Conservation (phyloP, 2,113 vertebrate genomes). For the Stigmatopora nigra region DNA sequence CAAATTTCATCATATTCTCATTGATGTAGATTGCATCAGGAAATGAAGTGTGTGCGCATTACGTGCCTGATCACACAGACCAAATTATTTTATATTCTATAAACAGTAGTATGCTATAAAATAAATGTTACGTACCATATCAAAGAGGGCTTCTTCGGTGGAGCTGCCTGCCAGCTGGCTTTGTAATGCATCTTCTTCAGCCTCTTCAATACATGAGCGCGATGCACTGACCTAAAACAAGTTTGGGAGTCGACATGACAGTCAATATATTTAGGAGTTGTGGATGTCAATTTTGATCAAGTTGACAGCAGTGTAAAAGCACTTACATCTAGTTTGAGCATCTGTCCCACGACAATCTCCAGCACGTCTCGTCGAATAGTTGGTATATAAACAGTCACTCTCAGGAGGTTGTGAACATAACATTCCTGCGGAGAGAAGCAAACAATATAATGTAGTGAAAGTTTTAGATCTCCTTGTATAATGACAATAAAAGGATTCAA, state of each 20-base stretch:
- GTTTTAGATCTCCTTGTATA: too few species aligned
- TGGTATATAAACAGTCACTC: slow-evolving; percentile 80
- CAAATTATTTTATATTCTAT: too few species aligned
- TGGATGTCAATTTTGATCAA: too few species aligned
- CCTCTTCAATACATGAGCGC: slow-evolving; percentile 81
- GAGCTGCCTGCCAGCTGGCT: slow-evolving; percentile 43
- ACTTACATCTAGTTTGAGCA: slow-evolving; percentile 87
- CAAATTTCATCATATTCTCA: too few species aligned
- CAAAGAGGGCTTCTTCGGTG: slow-evolving; percentile 77
- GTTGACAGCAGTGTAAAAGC: too few species aligned
- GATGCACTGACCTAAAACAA: slow-evolving; percentile 78
- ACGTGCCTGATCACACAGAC: too few species aligned
- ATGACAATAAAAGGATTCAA: too few species aligned
- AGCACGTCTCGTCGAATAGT: slow-evolving; percentile 79
- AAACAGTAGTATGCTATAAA: background rate
- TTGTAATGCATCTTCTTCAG: slow-evolving; percentile 68
- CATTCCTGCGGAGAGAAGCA: slow-evolving; percentile 75
- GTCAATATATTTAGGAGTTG: too few species aligned
- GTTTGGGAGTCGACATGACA: too few species aligned
- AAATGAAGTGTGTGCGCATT: too few species aligned
- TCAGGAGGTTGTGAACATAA: slow-evolving; percentile 89
- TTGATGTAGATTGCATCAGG: too few species aligned
- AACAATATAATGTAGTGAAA: background rate
- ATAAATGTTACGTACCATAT: slow-evolving; percentile 74
- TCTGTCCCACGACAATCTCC: slow-evolving; percentile 81